phyloP scores from a whole-genome alignment of 2,888 invertebrate genomes.

The Furcula furcula region DNA sequence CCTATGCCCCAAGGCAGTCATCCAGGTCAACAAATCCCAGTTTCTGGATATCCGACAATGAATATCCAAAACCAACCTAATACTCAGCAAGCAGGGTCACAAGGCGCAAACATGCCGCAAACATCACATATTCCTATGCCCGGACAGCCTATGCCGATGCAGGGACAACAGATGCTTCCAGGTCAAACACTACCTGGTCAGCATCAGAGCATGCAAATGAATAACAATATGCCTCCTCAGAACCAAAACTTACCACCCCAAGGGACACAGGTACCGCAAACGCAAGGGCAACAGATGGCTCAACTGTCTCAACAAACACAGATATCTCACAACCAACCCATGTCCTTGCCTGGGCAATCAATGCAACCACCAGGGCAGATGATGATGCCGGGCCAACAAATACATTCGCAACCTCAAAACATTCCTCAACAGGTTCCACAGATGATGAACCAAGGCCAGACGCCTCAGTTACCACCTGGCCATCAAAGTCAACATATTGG shows the following conservation, averaged over 20 bases:
- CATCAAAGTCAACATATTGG: slow-evolving; percentile 30
- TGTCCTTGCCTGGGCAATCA: slow-evolving; percentile 42
- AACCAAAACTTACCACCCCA: slow-evolving; percentile 41
- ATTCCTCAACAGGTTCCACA: slow-evolving; percentile 44
- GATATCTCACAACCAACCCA: slow-evolving; percentile 37
- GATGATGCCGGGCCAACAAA: slow-evolving; percentile 49
- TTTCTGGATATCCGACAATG: slow-evolving; percentile 51
- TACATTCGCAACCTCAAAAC: slow-evolving; percentile 39
- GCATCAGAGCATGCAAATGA: slow-evolving; percentile 37
- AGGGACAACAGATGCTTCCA: slow-evolving; percentile 33
- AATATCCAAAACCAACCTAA: slow-evolving; percentile 52
- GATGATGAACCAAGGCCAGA: slow-evolving; percentile 43
- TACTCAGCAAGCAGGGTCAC: slow-evolving; percentile 43
- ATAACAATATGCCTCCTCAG: slow-evolving; percentile 42
- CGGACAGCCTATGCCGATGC: slow-evolving; percentile 49
- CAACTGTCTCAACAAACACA: slow-evolving; percentile 30
- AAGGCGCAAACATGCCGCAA: slow-evolving; percentile 45
- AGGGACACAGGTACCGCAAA: slow-evolving; percentile 39
- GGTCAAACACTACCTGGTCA: slow-evolving; percentile 36
- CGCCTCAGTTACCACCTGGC: slow-evolving; percentile 33
- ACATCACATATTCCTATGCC: slow-evolving; percentile 43
- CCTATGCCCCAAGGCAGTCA: slow-evolving; percentile 58
- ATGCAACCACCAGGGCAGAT: slow-evolving; percentile 39
- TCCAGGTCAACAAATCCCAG: slow-evolving; percentile 50
- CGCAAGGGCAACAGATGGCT: slow-evolving; percentile 39